These are phyloP conservation scores for Therioaphis trifolii DNA, from an alignment of 2,888 invertebrate genomes.

Conservation along the genomic window DNA sequence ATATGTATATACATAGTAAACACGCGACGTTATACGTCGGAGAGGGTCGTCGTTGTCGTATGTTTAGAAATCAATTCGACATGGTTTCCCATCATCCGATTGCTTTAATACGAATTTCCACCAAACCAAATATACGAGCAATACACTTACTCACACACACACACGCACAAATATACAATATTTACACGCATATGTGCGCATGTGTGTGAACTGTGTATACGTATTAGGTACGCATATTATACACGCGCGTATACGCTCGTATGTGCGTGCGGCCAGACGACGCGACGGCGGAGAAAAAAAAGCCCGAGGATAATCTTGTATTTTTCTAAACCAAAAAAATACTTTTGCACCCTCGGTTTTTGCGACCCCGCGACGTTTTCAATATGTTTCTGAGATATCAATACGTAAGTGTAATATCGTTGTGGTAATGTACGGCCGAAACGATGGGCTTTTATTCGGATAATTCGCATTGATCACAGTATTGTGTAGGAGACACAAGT, in stretches of 20 bases:
- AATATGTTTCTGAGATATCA: slow-evolving; percentile 14
- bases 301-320: not conserved
- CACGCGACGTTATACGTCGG: not conserved
- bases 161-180: not conserved
- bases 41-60: slow-evolving; percentile 38
- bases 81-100: slow-evolving; percentile 24
- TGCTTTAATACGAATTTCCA: not conserved
- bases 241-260: too few species aligned
- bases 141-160: not conserved
- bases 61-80: slow-evolving; percentile 48
- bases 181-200: not conserved
- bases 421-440: not conserved
- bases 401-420: not conserved
- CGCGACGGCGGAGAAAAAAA: not conserved
- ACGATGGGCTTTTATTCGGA: not conserved
- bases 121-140: not conserved
- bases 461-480: not conserved
- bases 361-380: slow-evolving; percentile 38
- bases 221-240: not conserved
- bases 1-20: not conserved
- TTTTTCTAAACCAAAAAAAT: not conserved
- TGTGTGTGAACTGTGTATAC: not conserved
- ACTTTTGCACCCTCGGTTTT: slow-evolving; percentile 33
- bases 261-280: not conserved
- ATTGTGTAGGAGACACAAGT: too few species aligned